These are phyloP conservation scores for Melanotaenia trifasciata DNA, from an alignment of 2,797 vertebrate species.

Conservation along the genomic window DNA sequence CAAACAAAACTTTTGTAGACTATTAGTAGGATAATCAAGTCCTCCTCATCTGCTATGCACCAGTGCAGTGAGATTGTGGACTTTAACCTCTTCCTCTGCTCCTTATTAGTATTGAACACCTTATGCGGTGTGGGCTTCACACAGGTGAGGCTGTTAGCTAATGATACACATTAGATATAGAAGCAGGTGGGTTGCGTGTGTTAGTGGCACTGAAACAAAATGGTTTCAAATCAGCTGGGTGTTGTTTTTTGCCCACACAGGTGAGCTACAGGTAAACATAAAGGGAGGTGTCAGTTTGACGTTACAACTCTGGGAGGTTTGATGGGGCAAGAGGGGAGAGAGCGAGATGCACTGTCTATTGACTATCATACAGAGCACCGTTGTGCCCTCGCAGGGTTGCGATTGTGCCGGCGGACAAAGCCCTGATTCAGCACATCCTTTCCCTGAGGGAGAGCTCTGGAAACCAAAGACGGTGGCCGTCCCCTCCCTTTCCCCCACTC, in stretches of 20 bases:
- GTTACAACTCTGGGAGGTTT: slow-evolving; percentile 44
- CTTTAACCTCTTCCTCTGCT: slow-evolving; percentile 77
- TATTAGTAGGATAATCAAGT: slow-evolving; percentile 72
- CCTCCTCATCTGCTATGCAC: slow-evolving; percentile 59
- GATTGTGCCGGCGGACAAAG: slow-evolving; percentile 87
- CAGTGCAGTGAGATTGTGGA: slow-evolving; percentile 58
- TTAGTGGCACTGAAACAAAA: slow-evolving; percentile 16
- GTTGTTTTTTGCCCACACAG: slow-evolving; percentile 45
- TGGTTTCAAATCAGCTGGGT: slow-evolving; percentile 19
- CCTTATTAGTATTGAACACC: slow-evolving; percentile 66
- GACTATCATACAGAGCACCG: slow-evolving; percentile 84
- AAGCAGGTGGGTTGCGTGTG: slow-evolving; percentile 13
- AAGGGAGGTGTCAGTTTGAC: slow-evolving; percentile 44
- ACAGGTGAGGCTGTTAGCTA: slow-evolving; percentile 63
- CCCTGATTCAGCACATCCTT: slow-evolving; percentile 87
- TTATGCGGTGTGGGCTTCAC: slow-evolving; percentile 67
- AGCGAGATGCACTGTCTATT: slow-evolving; percentile 80
- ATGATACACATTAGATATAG: slow-evolving; percentile 44
- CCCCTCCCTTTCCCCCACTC: slow-evolving; percentile 60
- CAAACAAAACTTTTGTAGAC: slow-evolving; percentile 37
- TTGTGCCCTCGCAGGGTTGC: slow-evolving; percentile 83
- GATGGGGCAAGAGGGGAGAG: slow-evolving; percentile 58
- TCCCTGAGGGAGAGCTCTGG: slow-evolving; percentile 81
- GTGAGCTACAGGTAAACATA: slow-evolving; percentile 72
- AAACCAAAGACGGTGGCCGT: slow-evolving; percentile 82